phyloP scores from a whole-genome alignment of 2,113 vertebrate genomes.

The Serilophus lunatus region DNA sequence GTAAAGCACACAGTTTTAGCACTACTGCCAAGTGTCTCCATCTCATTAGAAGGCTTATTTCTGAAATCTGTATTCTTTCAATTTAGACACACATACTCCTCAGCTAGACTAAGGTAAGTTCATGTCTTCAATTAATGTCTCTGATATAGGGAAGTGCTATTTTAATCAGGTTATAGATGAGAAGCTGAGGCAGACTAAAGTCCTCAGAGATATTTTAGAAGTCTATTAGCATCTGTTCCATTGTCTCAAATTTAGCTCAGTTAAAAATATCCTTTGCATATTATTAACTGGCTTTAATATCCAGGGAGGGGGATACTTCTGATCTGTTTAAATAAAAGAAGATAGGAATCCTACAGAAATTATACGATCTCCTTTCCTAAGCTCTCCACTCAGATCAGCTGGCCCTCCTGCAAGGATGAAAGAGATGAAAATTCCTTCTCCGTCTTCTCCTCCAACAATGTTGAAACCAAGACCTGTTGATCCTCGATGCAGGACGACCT shows the following conservation, averaged over 20 bases:
- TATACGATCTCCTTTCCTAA: slow-evolving; percentile 94
- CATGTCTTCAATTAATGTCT: background rate
- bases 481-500: slow-evolving; percentile 91
- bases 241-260: background rate
- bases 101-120: background rate
- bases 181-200: background rate
- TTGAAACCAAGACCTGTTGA: slow-evolving; percentile 96
- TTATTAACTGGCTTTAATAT: background rate
- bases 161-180: background rate
- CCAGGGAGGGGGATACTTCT: background rate
- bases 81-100: background rate
- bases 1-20: background rate
- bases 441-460: slow-evolving; percentile 97
- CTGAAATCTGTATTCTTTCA: background rate
- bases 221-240: background rate
- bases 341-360: slow-evolving; percentile 81
- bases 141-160: background rate
- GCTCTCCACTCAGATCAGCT: slow-evolving; percentile 94
- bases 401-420: slow-evolving; percentile 98
- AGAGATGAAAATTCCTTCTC: slow-evolving; percentile 98
- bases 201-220: background rate
- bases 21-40: background rate
- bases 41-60: background rate
- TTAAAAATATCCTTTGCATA: background rate
- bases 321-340: background rate